Evolutionary conservation across 2,113 vertebrate genomes (phyloP), one percentile per base, ranked within the genome.

Genomic region (Gobiocypris rarus): DNA sequence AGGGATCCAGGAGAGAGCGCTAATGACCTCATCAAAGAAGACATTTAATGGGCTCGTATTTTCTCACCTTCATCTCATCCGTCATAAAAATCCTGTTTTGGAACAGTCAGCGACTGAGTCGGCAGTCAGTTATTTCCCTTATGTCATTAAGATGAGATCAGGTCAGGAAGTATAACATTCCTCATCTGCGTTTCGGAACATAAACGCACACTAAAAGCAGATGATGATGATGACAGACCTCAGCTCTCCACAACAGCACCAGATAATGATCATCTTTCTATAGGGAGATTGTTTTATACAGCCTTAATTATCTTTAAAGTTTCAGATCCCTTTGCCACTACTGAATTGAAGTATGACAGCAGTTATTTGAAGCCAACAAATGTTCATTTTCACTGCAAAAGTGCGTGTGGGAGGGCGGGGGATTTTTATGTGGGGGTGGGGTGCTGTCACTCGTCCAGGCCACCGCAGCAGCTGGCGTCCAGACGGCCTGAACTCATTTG

Each of bases 401-500:
- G 61, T 26, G 80, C 69, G 80, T 82, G 71, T 65, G 24, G 22
- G 59, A 82, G 19, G 52, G 75, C 50, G 52, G 43, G 3, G 45
- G 24, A 81, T 61, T 80, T 59, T 43, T 26, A 83, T 63, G 65
- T 58, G 59, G 77, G 89, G 89, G 85, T 89, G 89, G 89, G 77
- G 63, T 69, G 82, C 85, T 90, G 91, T 92, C 87, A 91, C 56
- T 52, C 56, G 89, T 89, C 85, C 87, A 93, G 91, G 88, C 89
- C 91, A 89, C 90, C 88, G 90, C 86, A 90, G 90, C 93, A 93
- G 93, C 93, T 93, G 94, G 91, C 90, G 92, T 90, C 91, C 92
- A 92, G 92, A 92, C 91, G 90, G 85, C 89, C 89, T 87, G 87
- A 89, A 88, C 92, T 95, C 92, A 94, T 94, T 94, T 93, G 92